A percentile compares a stretch with the other conserved stretches of the same genome.
Evolutionary conservation across 2,888 invertebrate species (phyloP).

Genomic region (Drosophila atripex): DNA sequence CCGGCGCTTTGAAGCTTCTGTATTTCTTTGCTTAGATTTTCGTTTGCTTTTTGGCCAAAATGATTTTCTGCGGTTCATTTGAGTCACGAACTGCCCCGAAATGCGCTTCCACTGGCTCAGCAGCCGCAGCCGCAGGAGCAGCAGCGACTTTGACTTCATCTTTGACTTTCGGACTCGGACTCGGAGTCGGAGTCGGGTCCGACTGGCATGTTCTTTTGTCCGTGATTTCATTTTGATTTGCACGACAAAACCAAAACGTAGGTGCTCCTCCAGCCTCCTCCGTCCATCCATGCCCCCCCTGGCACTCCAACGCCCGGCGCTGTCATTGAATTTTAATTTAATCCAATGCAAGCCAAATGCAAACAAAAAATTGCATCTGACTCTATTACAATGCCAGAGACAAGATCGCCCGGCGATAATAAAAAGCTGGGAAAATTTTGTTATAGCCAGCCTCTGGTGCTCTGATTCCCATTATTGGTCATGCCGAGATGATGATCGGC

Average conservation of each 20-base stretch:
- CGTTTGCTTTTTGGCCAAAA: slow-evolving; percentile 36
- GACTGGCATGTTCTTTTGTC: slow-evolving; percentile 71
- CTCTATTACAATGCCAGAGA: slow-evolving; percentile 62
- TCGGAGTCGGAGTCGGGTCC: slow-evolving; percentile 35
- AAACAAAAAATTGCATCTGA: slow-evolving; percentile 50
- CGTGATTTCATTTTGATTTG: slow-evolving; percentile 75
- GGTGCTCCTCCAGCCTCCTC: slow-evolving; percentile 47
- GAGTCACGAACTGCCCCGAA: slow-evolving; percentile 75
- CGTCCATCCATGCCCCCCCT: not conserved
- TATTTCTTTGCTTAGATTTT: slow-evolving; percentile 35
- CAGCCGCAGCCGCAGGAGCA: not conserved
- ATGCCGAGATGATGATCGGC: slow-evolving; percentile 52
- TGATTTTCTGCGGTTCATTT: slow-evolving; percentile 79
- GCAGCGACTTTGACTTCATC: slow-evolving; percentile 54
- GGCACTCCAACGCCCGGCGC: slow-evolving; percentile 33
- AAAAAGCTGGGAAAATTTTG: slow-evolving; percentile 73
- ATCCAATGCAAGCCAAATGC: slow-evolving; percentile 64
- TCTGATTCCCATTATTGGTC: slow-evolving; percentile 76
- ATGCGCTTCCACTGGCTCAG: slow-evolving; percentile 38
- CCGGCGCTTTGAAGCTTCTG: slow-evolving; percentile 35
- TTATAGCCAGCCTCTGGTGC: slow-evolving; percentile 60
- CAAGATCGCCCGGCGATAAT: slow-evolving; percentile 70
- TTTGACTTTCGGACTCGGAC: slow-evolving; percentile 55
- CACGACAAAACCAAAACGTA: slow-evolving; percentile 73
- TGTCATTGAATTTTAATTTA: slow-evolving; percentile 77